Conservation (phyloP, 2,113 vertebrate genomes). For the Lepidothrix coronata region DNA sequence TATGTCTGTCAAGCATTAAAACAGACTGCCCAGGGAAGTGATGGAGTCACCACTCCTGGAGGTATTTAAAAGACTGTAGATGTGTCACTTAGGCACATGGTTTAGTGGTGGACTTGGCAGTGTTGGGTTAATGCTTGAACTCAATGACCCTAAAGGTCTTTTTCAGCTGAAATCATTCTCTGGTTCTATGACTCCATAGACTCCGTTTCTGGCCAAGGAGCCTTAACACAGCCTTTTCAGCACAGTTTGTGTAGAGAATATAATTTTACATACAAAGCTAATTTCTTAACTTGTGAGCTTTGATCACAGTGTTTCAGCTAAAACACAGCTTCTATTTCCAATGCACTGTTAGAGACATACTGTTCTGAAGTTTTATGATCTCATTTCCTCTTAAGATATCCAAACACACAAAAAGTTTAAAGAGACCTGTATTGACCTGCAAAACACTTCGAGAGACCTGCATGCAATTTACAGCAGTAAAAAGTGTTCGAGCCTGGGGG, state of each 20-base stretch:
- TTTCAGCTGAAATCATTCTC: not conserved
- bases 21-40: not conserved
- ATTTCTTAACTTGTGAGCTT: not conserved
- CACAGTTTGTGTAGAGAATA: not conserved
- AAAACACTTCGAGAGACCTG: not conserved
- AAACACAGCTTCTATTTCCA: not conserved
- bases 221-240: not conserved
- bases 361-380: not conserved
- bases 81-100: not conserved
- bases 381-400: not conserved
- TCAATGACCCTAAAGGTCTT: not conserved
- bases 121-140: not conserved
- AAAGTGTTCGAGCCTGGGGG: fast-evolving
- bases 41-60: not conserved
- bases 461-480: fast-evolving
- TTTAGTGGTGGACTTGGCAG: not conserved
- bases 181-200: not conserved
- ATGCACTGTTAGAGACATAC: not conserved
- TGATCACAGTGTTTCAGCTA: not conserved
- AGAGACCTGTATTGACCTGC: not conserved
- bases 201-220: not conserved
- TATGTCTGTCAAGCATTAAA: not conserved
- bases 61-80: not conserved
- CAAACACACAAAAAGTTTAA: not conserved
- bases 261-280: not conserved